Evolutionary conservation across 2,888 invertebrate species (phyloP), one percentile per base, ranked within the genome.

Genomic region (Steinernema hermaphroditum): DNA sequence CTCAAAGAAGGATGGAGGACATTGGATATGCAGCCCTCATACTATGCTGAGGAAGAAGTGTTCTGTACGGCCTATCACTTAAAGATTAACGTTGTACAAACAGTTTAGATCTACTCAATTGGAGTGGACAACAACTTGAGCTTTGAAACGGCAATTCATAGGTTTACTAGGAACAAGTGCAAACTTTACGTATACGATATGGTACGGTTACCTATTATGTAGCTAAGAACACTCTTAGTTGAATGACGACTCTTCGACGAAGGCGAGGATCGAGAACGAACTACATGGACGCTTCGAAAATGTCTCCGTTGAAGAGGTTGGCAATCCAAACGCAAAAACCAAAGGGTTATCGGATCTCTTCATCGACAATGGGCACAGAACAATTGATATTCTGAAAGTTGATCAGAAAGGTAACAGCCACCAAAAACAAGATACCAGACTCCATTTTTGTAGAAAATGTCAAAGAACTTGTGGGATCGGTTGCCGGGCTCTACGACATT

Each of bases 21-120:
- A 54, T 22, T 54, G 54, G 54, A 54, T 54, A 12, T 54, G 54
- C 16, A 54, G 27, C 54, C 27, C 54, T 24, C 54, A 54, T 27
- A 22, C 22, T 14, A 27, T 54, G 14, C 16, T 19, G 6, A 16
- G n/a, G 16, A 16, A 16, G 6, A 16, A 16, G 46, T 46, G 46
- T 46, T 16, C 22, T 6, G 46, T 46, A 19, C 6, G 43, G 8
- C 43, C 43, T 12, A 8, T 41, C 16, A 16, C 43, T 41, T 41
- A 41, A 12, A 41, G 43, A 41, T 41, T 41, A 12, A 16, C 43
- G 16, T 8, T 41, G 9, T 41, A 41, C 22, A 37, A 37, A 8
- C 46, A n/a, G 6, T 46, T 16, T 19, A 46, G 46, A 46, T 46
- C 6, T 46, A 46, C n/a, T 46, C 27, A 6, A 16, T 54, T 2